Conservation (phyloP, 92 coral and sea anemone species). For the Phymanthus crucifer region DNA sequence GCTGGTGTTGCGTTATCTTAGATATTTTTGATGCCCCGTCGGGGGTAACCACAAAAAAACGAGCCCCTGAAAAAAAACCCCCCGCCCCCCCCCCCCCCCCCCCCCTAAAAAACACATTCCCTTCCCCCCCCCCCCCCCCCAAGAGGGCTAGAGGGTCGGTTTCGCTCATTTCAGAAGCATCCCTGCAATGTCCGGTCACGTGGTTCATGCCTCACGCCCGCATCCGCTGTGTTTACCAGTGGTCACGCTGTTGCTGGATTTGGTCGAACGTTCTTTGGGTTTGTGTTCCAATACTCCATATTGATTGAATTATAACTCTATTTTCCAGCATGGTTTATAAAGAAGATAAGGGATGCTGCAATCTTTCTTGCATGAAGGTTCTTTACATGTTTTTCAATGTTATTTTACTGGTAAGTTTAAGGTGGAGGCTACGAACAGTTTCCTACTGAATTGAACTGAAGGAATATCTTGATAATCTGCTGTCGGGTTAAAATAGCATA, state of each 20-base stretch:
- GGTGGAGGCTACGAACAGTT: slow-evolving; percentile 14
- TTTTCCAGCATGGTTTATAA: slow-evolving; percentile 27
- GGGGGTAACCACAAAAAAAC: no score
- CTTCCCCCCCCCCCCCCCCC: no score
- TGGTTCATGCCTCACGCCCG: slow-evolving; percentile 7
- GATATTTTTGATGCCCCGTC: no score
- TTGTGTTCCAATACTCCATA: background rate
- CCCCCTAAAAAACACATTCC: no score
- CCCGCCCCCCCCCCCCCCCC: no score
- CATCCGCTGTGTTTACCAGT: slow-evolving; percentile 12
- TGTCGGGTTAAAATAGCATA: background rate
- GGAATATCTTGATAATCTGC: slow-evolving; percentile 1
- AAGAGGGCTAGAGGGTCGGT: no score
- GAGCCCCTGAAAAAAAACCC: no score
- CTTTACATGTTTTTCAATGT: slow-evolving; percentile 75
- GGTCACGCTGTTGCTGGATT: slow-evolving; percentile 1
- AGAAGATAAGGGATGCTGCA: slow-evolving; percentile 51
- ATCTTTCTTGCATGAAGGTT: slow-evolving; percentile 71
- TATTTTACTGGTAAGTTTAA: slow-evolving; percentile 73
- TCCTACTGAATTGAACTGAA: background rate
- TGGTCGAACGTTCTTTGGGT: background rate
- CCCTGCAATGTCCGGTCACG: slow-evolving; percentile 23
- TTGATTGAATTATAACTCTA: background rate
- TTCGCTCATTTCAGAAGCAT: slow-evolving; percentile 12
- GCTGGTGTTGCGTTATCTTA: no score